phyloP scores from a whole-genome alignment of 1,140 invertebrate species.

The Leptestheria dahalacensis region DNA sequence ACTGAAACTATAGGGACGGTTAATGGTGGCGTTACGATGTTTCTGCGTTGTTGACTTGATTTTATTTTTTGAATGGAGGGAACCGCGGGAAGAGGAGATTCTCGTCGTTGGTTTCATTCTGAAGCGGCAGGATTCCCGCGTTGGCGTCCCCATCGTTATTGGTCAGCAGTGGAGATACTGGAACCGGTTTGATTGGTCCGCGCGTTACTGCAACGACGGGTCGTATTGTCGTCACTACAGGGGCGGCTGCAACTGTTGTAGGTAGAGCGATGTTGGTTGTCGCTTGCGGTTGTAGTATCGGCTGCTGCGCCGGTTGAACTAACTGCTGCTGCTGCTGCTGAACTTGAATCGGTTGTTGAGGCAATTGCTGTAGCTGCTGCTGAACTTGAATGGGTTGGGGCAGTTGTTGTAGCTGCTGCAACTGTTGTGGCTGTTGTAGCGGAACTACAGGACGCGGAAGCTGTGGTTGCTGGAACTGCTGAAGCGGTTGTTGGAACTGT shows the following conservation, averaged over 20 bases:
- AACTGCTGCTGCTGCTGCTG: neutral
- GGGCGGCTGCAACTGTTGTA: neutral
- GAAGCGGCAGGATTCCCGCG: slow-evolving; percentile 14
- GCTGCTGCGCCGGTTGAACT: neutral
- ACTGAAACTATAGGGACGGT: no score
- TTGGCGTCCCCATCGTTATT: slow-evolving; percentile 12
- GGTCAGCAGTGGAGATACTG: slow-evolving; percentile 8
- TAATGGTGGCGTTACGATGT: no score
- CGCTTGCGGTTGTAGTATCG: neutral
- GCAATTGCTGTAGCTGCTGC: neutral
- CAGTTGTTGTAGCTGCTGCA: neutral
- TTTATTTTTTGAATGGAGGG: slow-evolving; percentile 8
- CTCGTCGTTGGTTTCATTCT: slow-evolving; percentile 13
- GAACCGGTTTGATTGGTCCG: slow-evolving; percentile 5
- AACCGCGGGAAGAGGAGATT: slow-evolving; percentile 13
- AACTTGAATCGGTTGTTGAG: neutral
- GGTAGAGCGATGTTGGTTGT: neutral
- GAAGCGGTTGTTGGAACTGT: neutral
- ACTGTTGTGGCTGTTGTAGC: neutral
- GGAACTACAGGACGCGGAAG: neutral
- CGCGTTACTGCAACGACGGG: neutral
- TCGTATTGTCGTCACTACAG: neutral
- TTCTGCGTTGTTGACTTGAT: no score
- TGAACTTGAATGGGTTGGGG: neutral
- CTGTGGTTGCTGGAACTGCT: neutral